These are phyloP conservation scores for Ganaspis brasiliensis DNA, from an alignment of 2,888 invertebrate genomes.

Conservation along the genomic window DNA sequence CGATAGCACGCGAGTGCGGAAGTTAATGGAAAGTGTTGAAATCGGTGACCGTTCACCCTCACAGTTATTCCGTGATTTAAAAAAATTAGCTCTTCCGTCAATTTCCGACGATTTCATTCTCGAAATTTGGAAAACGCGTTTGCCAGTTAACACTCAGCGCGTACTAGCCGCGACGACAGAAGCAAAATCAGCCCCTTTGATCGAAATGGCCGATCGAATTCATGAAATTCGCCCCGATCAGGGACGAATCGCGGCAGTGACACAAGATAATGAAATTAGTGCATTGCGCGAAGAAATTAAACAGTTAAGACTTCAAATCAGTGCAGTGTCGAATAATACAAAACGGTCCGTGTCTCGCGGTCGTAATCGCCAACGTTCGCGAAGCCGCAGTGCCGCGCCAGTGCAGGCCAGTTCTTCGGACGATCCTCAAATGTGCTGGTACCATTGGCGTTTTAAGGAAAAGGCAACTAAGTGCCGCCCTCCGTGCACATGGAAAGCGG, in stretches of 20 bases:
- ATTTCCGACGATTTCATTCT: background rate
- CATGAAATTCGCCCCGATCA: background rate
- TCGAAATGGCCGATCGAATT: background rate
- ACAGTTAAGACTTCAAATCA: background rate
- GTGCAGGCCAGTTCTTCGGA: background rate
- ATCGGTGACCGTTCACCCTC: constrained; percentile 47
- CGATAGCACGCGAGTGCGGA: constrained; percentile 20
- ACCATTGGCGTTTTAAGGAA: background rate
- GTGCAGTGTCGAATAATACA: background rate
- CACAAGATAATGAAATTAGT: background rate
- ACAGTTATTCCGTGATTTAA: constrained; percentile 25
- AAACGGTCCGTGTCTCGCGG: background rate
- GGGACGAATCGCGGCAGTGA: background rate
- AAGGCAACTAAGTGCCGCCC: constrained; percentile 29
- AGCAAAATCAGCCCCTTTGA: background rate
- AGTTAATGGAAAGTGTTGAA: constrained; percentile 9
- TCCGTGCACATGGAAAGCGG: background rate
- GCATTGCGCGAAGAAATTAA: background rate
- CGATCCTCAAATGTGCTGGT: background rate
- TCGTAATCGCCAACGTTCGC: background rate
- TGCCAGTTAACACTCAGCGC: background rate
- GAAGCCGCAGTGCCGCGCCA: background rate
- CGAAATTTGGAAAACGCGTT: background rate
- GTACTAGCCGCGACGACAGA: background rate
- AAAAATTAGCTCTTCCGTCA: background rate